Evolutionary conservation across 2,113 vertebrate genomes (phyloP), one percentile per base, ranked within the genome.

Genomic region (Brachypteracias leptosomus): DNA sequence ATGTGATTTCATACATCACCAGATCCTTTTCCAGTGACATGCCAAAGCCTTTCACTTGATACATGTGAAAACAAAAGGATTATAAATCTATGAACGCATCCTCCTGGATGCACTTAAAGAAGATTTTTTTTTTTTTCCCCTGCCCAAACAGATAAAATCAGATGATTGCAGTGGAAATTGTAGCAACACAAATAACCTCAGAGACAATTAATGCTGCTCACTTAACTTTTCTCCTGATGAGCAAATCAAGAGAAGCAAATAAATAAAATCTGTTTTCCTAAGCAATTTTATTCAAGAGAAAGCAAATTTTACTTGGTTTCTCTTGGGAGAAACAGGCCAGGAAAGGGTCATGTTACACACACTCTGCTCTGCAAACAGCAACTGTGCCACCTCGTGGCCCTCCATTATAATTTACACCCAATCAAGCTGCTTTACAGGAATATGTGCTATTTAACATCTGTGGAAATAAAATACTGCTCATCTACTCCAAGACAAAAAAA

Each of bases 381-480:
- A 85, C 88, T 51, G 4, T 95, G 97, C 98, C 98, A 97, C 35
- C 97, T 97, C 51, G 97, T 94, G 98, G 97, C 72, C 28, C 42
- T n/a, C 6, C 21, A 2, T 8, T 19, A 52, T 22, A 55, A 68
- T 7, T 31, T 5, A 33, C 80, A 72, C 9, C 16, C 18, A 47
- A 17, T 47, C 46, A 47, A 19, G 46, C 46, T 47, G 46, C 16
- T 47, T 47, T 47, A 26, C 25, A 24, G 8, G 78, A 31, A 31
- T 20, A 12, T 26, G 57, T 14, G 29, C 4, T 7, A 18, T 10
- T 57, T 58, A 42, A 36, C 1, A 1, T 2, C 31, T 10, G 42
- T 4, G 52, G 35, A 57, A 75, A 42, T 24, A 47, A 84, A 81
- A 72, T 4, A n/a, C 6, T 67, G 38, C 7, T 51, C 44, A 24